These are phyloP conservation scores for Oncorhynchus clarkii DNA, from an alignment of 2,113 vertebrate species.

Conservation along the genomic window DNA sequence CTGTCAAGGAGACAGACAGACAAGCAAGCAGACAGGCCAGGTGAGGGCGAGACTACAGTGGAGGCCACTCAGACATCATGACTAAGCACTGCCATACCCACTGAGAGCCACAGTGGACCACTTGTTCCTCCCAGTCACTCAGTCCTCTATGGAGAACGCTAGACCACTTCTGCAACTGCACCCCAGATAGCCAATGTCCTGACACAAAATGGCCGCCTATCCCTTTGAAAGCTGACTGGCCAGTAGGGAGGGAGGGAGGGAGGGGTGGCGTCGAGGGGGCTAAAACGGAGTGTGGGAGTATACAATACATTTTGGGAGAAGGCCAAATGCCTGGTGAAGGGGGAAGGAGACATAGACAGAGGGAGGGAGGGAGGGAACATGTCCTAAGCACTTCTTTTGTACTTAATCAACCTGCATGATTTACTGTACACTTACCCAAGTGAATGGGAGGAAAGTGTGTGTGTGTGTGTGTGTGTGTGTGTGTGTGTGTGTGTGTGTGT, in stretches of 20 bases:
- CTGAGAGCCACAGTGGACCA: constrained; percentile 66
- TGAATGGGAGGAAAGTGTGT: background rate
- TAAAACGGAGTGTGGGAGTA: background rate
- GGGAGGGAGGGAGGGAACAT: background rate
- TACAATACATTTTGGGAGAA: constrained; percentile 12
- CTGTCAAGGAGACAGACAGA: constrained; percentile 36
- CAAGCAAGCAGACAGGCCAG: constrained; percentile 33
- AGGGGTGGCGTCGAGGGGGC: background rate
- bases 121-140: constrained; percentile 64
- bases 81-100: constrained; percentile 61
- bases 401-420: constrained; percentile 10
- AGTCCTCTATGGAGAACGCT: background rate
- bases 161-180: background rate
- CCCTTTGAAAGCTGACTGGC: background rate
- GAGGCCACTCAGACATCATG: constrained; percentile 55
- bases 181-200: background rate
- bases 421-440: constrained; percentile 40
- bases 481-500: no score
- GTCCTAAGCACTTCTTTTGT: background rate
- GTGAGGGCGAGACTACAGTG: constrained; percentile 56
- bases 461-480: no score
- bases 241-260: constrained; percentile 10
- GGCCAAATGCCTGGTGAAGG: background rate
- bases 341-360: background rate
- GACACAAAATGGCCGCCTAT: constrained; percentile 2